A percentile compares a stretch with the other conserved stretches of the same genome.
phyloP scores from a whole-genome alignment of 2,888 invertebrate species.

The Mesoligia furuncula region DNA sequence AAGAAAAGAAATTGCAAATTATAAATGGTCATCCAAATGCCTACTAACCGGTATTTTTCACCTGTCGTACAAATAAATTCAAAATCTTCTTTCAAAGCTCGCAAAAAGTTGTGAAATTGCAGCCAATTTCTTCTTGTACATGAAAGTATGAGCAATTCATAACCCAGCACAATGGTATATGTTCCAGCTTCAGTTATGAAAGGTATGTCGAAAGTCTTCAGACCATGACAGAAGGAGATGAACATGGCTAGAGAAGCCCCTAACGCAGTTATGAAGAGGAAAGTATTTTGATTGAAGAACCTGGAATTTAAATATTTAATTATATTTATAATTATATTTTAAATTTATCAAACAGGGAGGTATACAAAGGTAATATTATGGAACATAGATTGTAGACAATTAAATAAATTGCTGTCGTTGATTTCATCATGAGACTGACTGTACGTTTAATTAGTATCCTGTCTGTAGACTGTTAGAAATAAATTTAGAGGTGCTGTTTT shows the following conservation, averaged over 20 bases:
- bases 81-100: slow-evolving; percentile 70
- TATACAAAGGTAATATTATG: background rate
- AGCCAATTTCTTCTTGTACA: slow-evolving; percentile 70
- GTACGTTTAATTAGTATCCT: background rate
- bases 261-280: slow-evolving; percentile 36
- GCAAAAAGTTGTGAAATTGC: slow-evolving; percentile 72
- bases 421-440: background rate
- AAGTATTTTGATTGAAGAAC: slow-evolving; percentile 62
- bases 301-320: no score
- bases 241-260: slow-evolving; percentile 1
- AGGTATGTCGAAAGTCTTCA: slow-evolving; percentile 67
- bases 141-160: slow-evolving; percentile 71
- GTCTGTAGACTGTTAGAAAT: background rate
- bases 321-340: no score
- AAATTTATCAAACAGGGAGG: background rate
- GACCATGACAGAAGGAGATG: slow-evolving; percentile 65
- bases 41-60: slow-evolving; percentile 23
- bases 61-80: slow-evolving; percentile 70
- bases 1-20: background rate
- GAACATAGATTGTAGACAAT: background rate
- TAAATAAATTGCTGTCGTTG: background rate
- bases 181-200: slow-evolving; percentile 73
- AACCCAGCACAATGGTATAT: slow-evolving; percentile 72
- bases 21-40: background rate
- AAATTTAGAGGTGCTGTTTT: background rate